Conservation (phyloP, 2,888 invertebrate species). For the Helleia helle region DNA sequence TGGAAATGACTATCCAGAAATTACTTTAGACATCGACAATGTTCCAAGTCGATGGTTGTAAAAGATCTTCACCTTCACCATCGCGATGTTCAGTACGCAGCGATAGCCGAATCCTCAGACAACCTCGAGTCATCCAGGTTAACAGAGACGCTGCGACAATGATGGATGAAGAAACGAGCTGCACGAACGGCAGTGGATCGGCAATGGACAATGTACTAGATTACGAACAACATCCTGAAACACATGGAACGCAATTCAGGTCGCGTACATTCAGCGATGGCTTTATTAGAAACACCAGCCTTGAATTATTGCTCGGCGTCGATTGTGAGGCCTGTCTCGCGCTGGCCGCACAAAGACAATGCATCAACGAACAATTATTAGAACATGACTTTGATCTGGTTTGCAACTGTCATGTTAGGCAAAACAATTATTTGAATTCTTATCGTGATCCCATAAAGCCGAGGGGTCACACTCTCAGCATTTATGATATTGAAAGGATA, state of each 20-base stretch:
- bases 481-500: slow-evolving; percentile 61
- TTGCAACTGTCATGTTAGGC: slow-evolving; percentile 63
- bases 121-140: slow-evolving; percentile 65
- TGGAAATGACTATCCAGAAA: slow-evolving; percentile 9
- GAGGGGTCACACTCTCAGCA: slow-evolving; percentile 57
- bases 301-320: slow-evolving; percentile 64
- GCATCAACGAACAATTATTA: slow-evolving; percentile 51
- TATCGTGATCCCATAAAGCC: slow-evolving; percentile 46
- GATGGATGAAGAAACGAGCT: slow-evolving; percentile 52
- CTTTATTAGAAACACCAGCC: slow-evolving; percentile 64
- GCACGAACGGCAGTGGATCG: slow-evolving; percentile 21
- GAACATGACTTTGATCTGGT: slow-evolving; percentile 60
- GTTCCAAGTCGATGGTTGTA: slow-evolving; percentile 62
- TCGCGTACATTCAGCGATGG: slow-evolving; percentile 69
- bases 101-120: slow-evolving; percentile 55
- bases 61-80: slow-evolving; percentile 64
- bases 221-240: slow-evolving; percentile 41
- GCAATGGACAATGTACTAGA: slow-evolving; percentile 29
- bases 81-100: slow-evolving; percentile 62
- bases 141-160: slow-evolving; percentile 68
- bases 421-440: slow-evolving; percentile 57
- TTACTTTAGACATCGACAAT: slow-evolving; percentile 27
- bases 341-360: slow-evolving; percentile 54
- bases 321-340: slow-evolving; percentile 68
- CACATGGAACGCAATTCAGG: slow-evolving; percentile 52